Base-by-base conservation (phyloP, 2,113 vertebrate genomes). In the Ploceus nigricollis region DNA sequence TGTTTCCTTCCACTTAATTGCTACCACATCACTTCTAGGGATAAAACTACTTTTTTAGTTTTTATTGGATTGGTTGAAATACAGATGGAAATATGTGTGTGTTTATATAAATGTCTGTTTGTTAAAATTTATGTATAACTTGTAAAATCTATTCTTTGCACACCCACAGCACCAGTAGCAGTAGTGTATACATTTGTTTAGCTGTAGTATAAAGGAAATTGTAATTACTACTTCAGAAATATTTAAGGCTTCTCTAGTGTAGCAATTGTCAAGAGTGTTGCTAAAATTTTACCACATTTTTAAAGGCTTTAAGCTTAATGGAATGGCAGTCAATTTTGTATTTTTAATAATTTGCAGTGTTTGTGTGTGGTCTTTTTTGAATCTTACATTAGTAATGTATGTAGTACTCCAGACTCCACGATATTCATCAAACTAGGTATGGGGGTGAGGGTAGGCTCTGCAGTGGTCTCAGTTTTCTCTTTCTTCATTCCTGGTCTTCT, bases 391-490 rank as follows among this genome's bases (percentile, higher is more conserved):
- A 78, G 17, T 70, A 88, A 66, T 30, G 13, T 35, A 6, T 56
- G 18, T 50, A 30, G 21, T 47, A 42, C 6, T 85, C 37, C 19
- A 60, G n/a, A 69, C 16, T 40, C 56, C 17, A 35, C 2, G 7
- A 31, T 65, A 61, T 11, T 20, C 10, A 30, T 65, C 40, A 20
- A 10, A 70, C 9, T 39, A 39, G 5, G 57, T 87, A 20, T 1
- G n/a, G 31, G 21, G 11, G 7, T 2, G 1, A 37, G 17, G 5
- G 2, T 8, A 47, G 6, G 17, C 30, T 76, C 33, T 45, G 25
- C 53, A 24, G 33, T 35, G 39, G 3, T 66, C 35, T 86, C 11
- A 11, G 0, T 73, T 91, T 83, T 89, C 20, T 50, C 4, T 37
- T 87, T 73, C 58, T 45, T 83, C n/a, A 72, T 17, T 57, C 25